Percentiles rank a stretch among this genome's conserved stretches.
Evolutionary conservation across 2,113 vertebrate species (phyloP).

Genomic region (Plestiodon gilberti): DNA sequence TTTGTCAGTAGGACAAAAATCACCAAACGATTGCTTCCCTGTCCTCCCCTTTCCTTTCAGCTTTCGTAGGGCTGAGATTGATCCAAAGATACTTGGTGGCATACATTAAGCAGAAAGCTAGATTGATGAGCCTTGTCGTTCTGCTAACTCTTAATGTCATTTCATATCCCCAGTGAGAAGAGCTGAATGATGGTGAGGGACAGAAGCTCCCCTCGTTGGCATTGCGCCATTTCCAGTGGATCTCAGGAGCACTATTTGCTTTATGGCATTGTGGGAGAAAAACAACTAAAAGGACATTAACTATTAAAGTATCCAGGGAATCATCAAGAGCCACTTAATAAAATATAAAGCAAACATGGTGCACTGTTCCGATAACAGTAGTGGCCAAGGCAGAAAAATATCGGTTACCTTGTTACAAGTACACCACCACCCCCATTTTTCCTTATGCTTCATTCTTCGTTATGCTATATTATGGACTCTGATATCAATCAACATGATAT

Average conservation of each 20-base stretch:
- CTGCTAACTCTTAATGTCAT: constrained; percentile 6
- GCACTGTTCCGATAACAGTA: neutral
- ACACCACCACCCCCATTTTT: no score
- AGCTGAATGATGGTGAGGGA: neutral
- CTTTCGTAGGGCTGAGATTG: neutral
- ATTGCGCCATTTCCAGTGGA: no score
- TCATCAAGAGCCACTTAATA: constrained; percentile 21
- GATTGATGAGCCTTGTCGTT: constrained; percentile 10
- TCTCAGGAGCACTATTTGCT: neutral
- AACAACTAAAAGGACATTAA: neutral
- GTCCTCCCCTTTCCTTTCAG: neutral
- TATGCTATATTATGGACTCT: no score
- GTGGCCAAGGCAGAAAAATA: constrained; percentile 18
- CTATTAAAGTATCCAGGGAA: constrained; percentile 1
- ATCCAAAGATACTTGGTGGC: neutral
- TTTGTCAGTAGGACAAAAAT: neutral
- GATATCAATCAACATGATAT: no score
- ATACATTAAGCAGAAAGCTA: neutral
- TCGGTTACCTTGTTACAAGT: no score
- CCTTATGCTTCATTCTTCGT: no score
- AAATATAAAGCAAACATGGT: constrained; percentile 18
- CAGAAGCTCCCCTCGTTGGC: neutral
- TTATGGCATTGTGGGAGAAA: neutral
- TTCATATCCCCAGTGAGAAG: neutral
- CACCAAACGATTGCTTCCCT: neutral